phyloP scores from a whole-genome alignment of 2,797 vertebrate genomes.

The Gallinago nigripennis region DNA sequence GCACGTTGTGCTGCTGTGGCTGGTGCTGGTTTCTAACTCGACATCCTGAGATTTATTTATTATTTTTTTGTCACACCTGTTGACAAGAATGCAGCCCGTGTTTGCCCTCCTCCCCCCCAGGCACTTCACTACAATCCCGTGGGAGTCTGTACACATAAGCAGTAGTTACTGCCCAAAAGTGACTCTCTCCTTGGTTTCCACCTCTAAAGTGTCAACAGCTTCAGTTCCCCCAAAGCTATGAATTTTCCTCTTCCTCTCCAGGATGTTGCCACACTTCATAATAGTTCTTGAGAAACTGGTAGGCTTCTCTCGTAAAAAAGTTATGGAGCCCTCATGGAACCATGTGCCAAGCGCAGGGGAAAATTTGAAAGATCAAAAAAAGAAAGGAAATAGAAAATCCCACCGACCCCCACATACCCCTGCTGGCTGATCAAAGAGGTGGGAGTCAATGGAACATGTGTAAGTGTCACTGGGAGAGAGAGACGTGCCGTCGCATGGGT shows the following conservation, averaged over 20 bases:
- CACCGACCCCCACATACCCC: too few species aligned
- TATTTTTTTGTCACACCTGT: not conserved
- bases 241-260: not conserved
- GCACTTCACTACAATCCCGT: rapidly evolving
- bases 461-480: not conserved
- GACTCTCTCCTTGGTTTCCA: not conserved
- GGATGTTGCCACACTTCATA: not conserved
- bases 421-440: not conserved
- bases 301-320: not conserved
- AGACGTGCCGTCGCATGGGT: rapidly evolving
- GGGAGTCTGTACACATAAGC: too few species aligned
- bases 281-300: not conserved
- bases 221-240: not conserved
- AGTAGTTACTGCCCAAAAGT: not conserved
- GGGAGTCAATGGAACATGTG: not conserved
- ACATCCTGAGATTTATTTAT: not conserved
- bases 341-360: not conserved
- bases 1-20: too few species aligned
- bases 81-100: not conserved
- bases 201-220: not conserved
- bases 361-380: not conserved
- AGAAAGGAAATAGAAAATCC: not conserved
- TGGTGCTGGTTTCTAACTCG: not conserved
- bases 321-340: not conserved
- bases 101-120: not conserved